Evolutionary conservation across 2,888 invertebrate species (phyloP).

Genomic region (Anorthoa munda): DNA sequence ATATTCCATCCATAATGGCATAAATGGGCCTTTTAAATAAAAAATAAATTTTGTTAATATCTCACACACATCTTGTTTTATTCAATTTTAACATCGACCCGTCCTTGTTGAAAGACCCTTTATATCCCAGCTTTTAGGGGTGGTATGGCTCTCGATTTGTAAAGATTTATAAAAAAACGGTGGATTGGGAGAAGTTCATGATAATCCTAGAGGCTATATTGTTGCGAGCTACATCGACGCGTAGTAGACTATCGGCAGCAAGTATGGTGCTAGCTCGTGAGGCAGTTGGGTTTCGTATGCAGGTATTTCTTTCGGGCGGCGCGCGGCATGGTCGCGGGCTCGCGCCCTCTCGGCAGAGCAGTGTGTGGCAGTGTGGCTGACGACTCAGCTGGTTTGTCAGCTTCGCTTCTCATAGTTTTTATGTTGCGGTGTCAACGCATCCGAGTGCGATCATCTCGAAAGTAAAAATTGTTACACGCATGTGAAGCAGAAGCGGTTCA

Average conservation of each 20-base stretch:
- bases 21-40: no score
- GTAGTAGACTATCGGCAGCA: not conserved
- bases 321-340: no score
- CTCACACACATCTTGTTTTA: no score
- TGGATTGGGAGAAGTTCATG: not conserved
- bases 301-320: not conserved
- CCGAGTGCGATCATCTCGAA: conserved; percentile 51
- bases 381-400: conserved; percentile 36
- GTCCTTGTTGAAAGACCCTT: no score
- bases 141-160: not conserved
- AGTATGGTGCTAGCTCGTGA: not conserved
- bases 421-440: conserved; percentile 46
- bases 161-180: not conserved
- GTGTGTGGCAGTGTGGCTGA: not conserved
- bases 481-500: conserved; percentile 52
- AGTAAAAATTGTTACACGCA: conserved; percentile 56
- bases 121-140: not conserved
- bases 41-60: no score
- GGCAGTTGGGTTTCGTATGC: not conserved
- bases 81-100: no score
- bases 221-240: not conserved
- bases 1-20: no score
- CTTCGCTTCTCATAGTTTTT: conserved; percentile 57
- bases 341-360: no score
- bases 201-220: no score